Base-by-base conservation (phyloP, 2,113 vertebrate species). In the Leuciscus idus region DNA sequence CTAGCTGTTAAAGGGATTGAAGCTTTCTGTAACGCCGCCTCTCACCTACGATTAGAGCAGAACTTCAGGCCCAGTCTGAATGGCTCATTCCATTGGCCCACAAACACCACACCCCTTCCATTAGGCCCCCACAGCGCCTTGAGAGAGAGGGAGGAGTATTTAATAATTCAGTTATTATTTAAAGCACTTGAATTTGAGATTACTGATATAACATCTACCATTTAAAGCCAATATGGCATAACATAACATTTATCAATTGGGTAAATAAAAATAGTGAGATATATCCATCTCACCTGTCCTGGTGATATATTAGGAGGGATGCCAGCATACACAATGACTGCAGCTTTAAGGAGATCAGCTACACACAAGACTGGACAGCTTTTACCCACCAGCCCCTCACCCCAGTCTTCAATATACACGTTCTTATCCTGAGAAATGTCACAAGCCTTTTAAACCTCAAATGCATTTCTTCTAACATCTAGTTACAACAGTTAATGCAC, bases 41-140 rank as follows among this genome's bases (percentile, higher is more conserved):
- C 36, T 89, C 84, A 95, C 95, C 94, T 94, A 85, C 95, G 93
- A 88, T 96, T 96, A 68, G 93, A 93, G 92, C 95, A 95, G 87
- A 94, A 96, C 89, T 89, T 94, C 50, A 95, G 92, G 85, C 95
- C 95, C 4, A 96, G 92, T 90, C 95, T 94, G 89, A 94, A 95
- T 0, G 95, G 95, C 85, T 93, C 92, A 0, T 95, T 94, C 79
- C 91, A 94, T 91, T 93, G 95, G n/a, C 95, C 94, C 0, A 95
- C 88, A 78, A 95, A 95, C 77, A 95, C 12, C 64, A 94, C 87
- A 0, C 90, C 89, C 48, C 90, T 91, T 77, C 92, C 50, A 6
- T 90, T 84, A 0, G 90, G 90, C 74, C 92, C 91, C 95, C 95
- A 96, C 59, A 94, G 84, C 59, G 92, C 93, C 95, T 96, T 79